Evolutionary conservation across 1,140 invertebrate genomes (phyloP).

Genomic region (Cherax quadricarinatus): DNA sequence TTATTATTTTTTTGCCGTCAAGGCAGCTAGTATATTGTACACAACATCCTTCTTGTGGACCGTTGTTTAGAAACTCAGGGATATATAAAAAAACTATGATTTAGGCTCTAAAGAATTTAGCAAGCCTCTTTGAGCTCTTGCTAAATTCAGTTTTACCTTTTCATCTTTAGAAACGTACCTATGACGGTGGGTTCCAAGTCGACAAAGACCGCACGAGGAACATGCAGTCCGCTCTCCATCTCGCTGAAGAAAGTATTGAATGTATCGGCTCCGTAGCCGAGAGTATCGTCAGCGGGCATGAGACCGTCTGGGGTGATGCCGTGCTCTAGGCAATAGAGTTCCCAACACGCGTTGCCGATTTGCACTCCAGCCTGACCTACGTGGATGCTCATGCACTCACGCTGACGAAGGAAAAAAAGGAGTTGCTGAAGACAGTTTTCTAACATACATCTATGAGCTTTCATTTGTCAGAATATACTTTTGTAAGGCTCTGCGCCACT

Average conservation of each 20-base stretch:
- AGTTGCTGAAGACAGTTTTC: not conserved
- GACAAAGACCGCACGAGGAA: slow-evolving; percentile 77
- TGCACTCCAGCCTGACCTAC: slow-evolving; percentile 54
- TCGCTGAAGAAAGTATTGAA: slow-evolving; percentile 67
- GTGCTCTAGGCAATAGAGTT: slow-evolving; percentile 58
- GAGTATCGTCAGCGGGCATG: slow-evolving; percentile 83
- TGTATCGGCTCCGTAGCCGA: slow-evolving; percentile 78
- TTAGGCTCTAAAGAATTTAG: too few relatives aligned
- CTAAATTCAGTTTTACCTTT: too few relatives aligned
- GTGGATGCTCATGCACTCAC: slow-evolving; percentile 50
- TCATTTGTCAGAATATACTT: too few relatives aligned
- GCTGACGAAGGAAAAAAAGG: not conserved
- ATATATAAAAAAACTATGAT: too few relatives aligned
- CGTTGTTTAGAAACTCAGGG: too few relatives aligned
- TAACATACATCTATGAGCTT: too few relatives aligned
- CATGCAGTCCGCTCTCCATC: slow-evolving; percentile 73
- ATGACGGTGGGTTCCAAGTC: slow-evolving; percentile 78
- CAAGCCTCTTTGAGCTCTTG: too few relatives aligned
- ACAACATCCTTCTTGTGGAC: too few relatives aligned
- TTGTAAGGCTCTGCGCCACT: too few relatives aligned
- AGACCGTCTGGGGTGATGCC: slow-evolving; percentile 92
- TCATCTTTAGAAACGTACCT: slow-evolving; percentile 72
- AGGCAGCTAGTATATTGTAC: too few relatives aligned
- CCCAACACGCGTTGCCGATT: slow-evolving; percentile 61
- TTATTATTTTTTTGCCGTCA: too few relatives aligned